phyloP scores from a whole-genome alignment of 2,797 vertebrate genomes.

The Neosalanx taihuensis region DNA sequence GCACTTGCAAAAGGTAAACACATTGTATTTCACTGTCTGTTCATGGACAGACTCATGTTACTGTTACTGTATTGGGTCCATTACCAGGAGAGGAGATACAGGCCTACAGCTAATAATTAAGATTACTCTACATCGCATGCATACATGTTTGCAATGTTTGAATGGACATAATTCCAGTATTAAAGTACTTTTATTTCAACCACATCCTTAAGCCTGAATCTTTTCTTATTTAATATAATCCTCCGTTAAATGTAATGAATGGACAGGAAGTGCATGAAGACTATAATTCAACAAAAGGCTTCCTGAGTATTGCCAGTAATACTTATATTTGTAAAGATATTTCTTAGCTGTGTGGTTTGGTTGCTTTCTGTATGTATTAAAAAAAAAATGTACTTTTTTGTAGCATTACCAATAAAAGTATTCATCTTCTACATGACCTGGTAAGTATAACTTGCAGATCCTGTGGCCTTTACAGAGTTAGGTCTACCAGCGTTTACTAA shows the following conservation, averaged over 20 bases:
- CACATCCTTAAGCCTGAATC: too few species aligned
- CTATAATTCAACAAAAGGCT: too few species aligned
- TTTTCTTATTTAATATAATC: too few species aligned
- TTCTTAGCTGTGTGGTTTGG: neutral
- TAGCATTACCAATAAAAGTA: constrained; percentile 26
- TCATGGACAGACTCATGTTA: constrained; percentile 52
- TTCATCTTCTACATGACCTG: constrained; percentile 15
- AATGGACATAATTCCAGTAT: neutral
- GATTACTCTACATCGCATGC: constrained; percentile 52
- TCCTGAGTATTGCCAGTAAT: too few species aligned
- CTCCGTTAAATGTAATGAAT: too few species aligned
- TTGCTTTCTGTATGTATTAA: constrained; percentile 3
- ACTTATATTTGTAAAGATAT: neutral
- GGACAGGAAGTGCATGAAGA: too few species aligned
- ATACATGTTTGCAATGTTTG: constrained; percentile 26
- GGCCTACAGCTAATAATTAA: constrained; percentile 40
- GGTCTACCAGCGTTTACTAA: neutral
- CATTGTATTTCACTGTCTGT: constrained; percentile 52
- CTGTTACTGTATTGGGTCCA: constrained; percentile 40
- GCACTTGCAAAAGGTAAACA: constrained; percentile 70
- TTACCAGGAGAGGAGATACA: constrained; percentile 25
- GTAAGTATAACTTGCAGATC: constrained; percentile 34
- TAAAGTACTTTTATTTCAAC: too few species aligned
- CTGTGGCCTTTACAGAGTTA: neutral
- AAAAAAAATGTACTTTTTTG: constrained; percentile 26